Percentiles rank a stretch among this genome's conserved stretches.
Conservation (phyloP, 2,797 vertebrate genomes). For the Oreortyx pictus region DNA sequence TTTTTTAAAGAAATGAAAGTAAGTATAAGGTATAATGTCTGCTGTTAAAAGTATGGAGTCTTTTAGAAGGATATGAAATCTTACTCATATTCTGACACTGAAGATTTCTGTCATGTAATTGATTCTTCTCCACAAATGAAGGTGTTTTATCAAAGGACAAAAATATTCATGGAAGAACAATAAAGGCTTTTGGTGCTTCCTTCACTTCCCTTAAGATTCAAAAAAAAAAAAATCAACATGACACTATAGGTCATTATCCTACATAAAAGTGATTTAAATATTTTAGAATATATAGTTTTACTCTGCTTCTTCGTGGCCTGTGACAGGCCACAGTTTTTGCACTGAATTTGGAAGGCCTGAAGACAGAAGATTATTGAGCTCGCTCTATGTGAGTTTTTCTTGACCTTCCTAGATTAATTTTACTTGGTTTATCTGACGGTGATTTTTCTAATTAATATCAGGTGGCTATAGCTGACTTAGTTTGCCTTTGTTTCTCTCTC, state of each 20-base stretch:
- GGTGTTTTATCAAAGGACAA: background rate
- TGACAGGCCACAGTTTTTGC: background rate
- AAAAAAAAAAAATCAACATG: background rate
- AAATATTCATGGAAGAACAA: background rate
- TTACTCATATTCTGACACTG: background rate
- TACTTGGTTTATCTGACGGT: background rate
- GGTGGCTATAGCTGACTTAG: background rate
- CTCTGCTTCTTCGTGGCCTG: too few species aligned
- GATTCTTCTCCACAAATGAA: background rate
- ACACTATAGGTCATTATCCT: background rate
- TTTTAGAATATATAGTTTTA: background rate
- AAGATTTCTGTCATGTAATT: background rate
- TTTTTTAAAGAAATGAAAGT: background rate
- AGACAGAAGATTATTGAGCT: background rate
- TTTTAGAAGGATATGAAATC: background rate
- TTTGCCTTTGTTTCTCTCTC: too few species aligned
- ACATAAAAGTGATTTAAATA: background rate
- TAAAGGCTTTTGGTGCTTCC: background rate
- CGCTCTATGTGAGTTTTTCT: too few species aligned
- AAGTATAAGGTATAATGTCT: background rate
- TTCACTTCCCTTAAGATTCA: background rate
- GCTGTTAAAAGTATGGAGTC: background rate
- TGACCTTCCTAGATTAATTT: background rate
- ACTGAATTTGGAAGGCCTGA: background rate
- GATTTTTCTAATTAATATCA: background rate